Conservation (phyloP, 2,888 invertebrate genomes). For the Epirrita christyi region DNA sequence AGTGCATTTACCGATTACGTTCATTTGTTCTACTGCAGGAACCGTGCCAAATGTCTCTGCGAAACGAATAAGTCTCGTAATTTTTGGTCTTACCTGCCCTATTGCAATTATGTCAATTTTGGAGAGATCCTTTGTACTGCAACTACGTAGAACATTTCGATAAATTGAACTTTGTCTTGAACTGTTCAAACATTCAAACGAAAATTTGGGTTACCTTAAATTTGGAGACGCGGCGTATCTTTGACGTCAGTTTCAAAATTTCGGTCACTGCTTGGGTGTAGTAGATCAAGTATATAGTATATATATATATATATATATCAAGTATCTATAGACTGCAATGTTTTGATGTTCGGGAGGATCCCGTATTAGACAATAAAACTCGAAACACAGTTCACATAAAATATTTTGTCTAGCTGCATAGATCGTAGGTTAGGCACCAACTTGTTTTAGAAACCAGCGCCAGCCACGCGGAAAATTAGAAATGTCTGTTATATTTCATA, state of each 20-base stretch:
- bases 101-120: constrained; percentile 32
- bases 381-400: constrained; percentile 9
- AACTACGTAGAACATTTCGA: constrained; percentile 2
- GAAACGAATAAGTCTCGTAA: constrained; percentile 35
- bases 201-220: no score
- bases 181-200: no score
- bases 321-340: no score
- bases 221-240: no score
- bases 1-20: constrained; percentile 52
- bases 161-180: constrained; percentile 2
- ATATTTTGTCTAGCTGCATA: constrained; percentile 15
- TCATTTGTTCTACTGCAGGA: constrained; percentile 35
- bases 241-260: no score
- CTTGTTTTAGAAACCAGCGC: constrained; percentile 21
- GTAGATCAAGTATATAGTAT: no score
- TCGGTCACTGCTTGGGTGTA: no score
- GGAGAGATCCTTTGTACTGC: constrained; percentile 25
- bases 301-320: no score
- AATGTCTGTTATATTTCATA: constrained; percentile 24
- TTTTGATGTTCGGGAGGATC: no score
- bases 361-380: no score
- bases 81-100: constrained; percentile 36
- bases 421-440: background rate
- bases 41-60: constrained; percentile 34
- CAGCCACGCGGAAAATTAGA: constrained; percentile 27